These are phyloP conservation scores for Proterorhinus semilunaris DNA, from an alignment of 2,113 vertebrate genomes.

Conservation along the genomic window DNA sequence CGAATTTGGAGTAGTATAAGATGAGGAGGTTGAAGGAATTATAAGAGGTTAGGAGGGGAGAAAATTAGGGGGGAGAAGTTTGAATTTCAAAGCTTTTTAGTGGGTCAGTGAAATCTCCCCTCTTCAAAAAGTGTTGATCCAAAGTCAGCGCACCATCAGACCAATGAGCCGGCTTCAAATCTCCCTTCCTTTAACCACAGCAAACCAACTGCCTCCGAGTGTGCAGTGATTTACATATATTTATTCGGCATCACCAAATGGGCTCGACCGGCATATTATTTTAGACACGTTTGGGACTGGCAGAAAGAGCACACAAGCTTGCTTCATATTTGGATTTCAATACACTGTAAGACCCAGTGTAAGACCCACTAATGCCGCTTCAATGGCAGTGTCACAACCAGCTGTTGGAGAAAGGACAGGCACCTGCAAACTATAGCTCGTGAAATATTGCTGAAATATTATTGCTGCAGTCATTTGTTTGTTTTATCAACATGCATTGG, in stretches of 20 bases:
- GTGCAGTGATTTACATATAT: background rate
- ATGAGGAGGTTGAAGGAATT: constrained; percentile 53
- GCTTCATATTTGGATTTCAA: background rate
- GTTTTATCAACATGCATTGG: background rate
- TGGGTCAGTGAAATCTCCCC: constrained; percentile 52
- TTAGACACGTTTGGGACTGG: background rate
- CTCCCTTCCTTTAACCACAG: background rate
- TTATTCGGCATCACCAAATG: background rate
- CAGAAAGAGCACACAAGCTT: background rate
- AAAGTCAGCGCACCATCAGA: constrained; percentile 50
- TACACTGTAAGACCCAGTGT: no score
- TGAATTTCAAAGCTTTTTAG: constrained; percentile 59
- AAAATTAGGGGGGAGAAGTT: constrained; percentile 35
- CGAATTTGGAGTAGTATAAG: constrained; percentile 56
- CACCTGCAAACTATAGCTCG: no score
- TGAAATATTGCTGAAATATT: no score
- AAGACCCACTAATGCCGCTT: no score
- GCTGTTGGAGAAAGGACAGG: no score
- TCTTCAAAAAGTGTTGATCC: constrained; percentile 38
- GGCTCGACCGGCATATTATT: background rate
- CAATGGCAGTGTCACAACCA: no score
- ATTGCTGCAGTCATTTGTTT: background rate
- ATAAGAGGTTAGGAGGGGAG: constrained; percentile 50
- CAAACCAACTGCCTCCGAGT: background rate
- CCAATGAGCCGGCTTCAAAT: constrained; percentile 31